Conservation (phyloP, 2,113 vertebrate species). For the Amphiprion ocellaris region DNA sequence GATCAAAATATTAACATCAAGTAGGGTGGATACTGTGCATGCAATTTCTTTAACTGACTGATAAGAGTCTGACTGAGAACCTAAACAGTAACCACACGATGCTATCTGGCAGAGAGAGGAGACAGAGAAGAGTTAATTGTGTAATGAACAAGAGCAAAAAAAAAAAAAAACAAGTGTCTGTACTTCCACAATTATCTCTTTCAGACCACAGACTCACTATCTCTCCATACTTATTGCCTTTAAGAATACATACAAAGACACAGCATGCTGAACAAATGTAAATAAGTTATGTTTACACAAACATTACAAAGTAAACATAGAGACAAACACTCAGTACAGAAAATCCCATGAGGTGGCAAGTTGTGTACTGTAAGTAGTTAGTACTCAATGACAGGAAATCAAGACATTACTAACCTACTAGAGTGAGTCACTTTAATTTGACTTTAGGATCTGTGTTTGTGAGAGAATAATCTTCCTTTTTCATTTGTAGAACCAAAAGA, state of each 20-base stretch:
- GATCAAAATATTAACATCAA: neutral
- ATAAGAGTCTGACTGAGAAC: neutral
- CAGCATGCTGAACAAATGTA: too few species aligned
- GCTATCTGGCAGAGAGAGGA: neutral
- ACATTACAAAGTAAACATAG: too few species aligned
- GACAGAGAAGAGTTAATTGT: neutral
- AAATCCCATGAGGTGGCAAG: neutral
- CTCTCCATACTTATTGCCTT: neutral
- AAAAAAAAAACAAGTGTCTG: neutral
- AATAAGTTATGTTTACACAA: too few species aligned
- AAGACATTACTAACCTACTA: neutral
- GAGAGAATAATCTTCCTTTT: neutral
- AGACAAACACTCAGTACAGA: neutral
- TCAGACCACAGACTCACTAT: neutral
- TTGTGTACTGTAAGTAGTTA: neutral
- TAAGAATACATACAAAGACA: too few species aligned
- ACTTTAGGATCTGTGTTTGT: neutral
- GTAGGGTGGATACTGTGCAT: neutral
- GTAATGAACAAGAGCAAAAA: neutral
- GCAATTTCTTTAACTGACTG: neutral
- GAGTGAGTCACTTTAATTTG: neutral
- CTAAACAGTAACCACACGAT: neutral
- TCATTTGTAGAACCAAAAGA: neutral
- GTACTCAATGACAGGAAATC: neutral
- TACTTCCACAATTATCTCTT: neutral